Evolutionary conservation across 2,888 invertebrate genomes (phyloP).

Genomic region (Alloscopus bannaensis): DNA sequence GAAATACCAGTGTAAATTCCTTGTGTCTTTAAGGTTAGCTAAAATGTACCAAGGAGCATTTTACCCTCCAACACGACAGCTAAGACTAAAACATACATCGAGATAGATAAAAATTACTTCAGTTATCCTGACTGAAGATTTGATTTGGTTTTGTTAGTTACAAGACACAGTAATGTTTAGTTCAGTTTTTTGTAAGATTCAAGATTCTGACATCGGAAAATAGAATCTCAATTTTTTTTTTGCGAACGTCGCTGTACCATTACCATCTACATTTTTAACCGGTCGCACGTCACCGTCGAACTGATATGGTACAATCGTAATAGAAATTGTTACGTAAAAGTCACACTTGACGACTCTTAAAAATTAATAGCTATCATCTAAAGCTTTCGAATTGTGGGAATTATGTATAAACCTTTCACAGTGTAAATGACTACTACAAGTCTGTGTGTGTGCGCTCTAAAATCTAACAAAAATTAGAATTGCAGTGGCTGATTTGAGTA

Average conservation of each 20-base stretch:
- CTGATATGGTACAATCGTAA: slow-evolving; percentile 35
- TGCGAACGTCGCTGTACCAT: not conserved
- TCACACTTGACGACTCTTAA: not conserved
- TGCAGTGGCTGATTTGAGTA: slow-evolving; percentile 44
- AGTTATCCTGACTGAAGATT: not conserved
- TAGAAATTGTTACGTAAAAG: slow-evolving; percentile 8
- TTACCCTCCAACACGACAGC: not conserved
- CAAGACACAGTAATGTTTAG: not conserved
- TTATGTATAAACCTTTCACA: not conserved
- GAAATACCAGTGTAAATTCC: too few species aligned
- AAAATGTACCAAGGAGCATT: too few species aligned
- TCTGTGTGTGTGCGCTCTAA: not conserved
- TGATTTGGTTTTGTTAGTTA: not conserved
- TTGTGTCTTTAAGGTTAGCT: too few species aligned
- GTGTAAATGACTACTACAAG: not conserved
- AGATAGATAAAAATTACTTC: not conserved
- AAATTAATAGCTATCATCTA: not conserved
- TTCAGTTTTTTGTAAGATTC: not conserved
- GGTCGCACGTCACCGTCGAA: not conserved
- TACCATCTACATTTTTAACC: not conserved
- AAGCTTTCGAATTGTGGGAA: not conserved
- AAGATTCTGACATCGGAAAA: too few species aligned
- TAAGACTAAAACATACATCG: not conserved
- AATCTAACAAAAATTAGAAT: not conserved
- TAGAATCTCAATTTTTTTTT: not conserved